These are phyloP conservation scores for Bombus pascuorum DNA, from an alignment of 1,140 invertebrate species.

Conservation along the genomic window DNA sequence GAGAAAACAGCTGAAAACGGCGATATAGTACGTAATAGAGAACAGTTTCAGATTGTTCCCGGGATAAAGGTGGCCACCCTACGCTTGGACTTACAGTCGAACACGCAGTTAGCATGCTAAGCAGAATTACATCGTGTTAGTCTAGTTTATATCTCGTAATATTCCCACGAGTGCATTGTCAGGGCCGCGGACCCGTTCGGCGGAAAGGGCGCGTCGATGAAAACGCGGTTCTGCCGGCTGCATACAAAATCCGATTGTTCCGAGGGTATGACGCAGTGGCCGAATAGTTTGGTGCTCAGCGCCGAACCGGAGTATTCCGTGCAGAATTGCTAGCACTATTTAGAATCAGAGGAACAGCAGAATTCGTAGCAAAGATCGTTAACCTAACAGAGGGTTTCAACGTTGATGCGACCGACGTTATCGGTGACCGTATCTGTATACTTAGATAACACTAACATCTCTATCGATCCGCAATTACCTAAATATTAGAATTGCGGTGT, in stretches of 20 bases:
- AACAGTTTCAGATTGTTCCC: constrained; percentile 64
- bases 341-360: background rate
- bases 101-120: constrained; percentile 64
- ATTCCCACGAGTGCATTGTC: constrained; percentile 38
- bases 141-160: constrained; percentile 59
- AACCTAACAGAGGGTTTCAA: background rate
- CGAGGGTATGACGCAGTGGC: background rate
- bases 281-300: constrained; percentile 23
- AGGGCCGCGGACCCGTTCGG: background rate
- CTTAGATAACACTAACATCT: background rate
- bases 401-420: background rate
- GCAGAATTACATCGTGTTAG: constrained; percentile 63
- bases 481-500: constrained; percentile 5
- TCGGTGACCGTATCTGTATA: background rate
- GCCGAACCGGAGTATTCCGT: background rate
- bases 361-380: background rate
- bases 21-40: background rate
- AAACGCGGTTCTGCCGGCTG: constrained; percentile 20
- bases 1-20: background rate
- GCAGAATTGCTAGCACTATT: background rate
- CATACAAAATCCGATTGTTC: constrained; percentile 44
- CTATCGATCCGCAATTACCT: background rate
- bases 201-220: constrained; percentile 46
- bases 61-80: constrained; percentile 49
- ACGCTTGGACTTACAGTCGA: constrained; percentile 56